Evolutionary conservation across 2,888 invertebrate genomes (phyloP), one percentile per base, ranked within the genome.

Genomic region (Auanema freiburgensis): DNA sequence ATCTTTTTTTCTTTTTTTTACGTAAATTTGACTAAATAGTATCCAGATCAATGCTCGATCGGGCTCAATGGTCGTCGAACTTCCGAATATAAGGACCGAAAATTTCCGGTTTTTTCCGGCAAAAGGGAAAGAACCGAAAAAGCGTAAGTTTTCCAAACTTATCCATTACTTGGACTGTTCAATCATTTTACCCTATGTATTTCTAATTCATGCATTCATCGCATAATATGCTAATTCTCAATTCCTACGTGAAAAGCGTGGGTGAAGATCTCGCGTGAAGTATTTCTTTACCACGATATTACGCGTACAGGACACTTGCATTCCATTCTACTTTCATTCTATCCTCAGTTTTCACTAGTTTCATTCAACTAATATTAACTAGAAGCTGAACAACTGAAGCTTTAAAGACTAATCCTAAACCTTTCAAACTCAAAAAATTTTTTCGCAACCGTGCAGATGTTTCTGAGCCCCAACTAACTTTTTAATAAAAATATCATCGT

Each of bases 41-140:
- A 52, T 56, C 41, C 65, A 72, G 72, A 70, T 72, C 66, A 67
- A 72, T 72, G 72, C 66, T 59, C 64, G 66, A 65, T 63, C 67
- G 63, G 70, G 66, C 53, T 25, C 33, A 40, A 79, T 79, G 79
- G 74, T 71, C 42, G 67, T 79, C 65, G 75, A 74, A 58, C 71
- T 72, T 52, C 78, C 79, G 11, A 69, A 69, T 46, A 77, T 79
- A 55, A 68, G 79, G 60, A 73, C 76, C 49, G 79, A 79, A 59
- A 79, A 78, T 62, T 77, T 79, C 57, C 74, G 78, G 49, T 77
- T 77, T 63, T 79, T 76, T 67, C 78, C 78, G 12, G 73, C 72
- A 44, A 76, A 76, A 62, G 76, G 76, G 49, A 73, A 72, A 63
- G 52, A 65, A 10, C 76, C 73, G 14, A 72, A 69, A 50, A 70